Base-by-base conservation (phyloP, 2,797 vertebrate genomes). In the Anas bernieri region DNA sequence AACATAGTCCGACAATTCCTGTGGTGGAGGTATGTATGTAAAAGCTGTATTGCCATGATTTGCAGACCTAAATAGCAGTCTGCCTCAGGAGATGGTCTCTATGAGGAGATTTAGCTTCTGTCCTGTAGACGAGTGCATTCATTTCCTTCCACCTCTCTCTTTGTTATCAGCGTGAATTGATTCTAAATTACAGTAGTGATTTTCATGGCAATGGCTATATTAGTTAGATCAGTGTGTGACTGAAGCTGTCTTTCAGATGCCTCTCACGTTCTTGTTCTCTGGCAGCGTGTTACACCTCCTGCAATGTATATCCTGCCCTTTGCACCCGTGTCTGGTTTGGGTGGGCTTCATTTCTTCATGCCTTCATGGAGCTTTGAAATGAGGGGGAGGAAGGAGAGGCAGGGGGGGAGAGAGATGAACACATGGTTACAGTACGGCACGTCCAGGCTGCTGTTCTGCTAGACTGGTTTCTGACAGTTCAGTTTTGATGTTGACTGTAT, bases 361-460 rank as follows among this genome's bases (percentile, higher is more conserved):
- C 78, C 22, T 79, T 5, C 2, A 0, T 35, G 30, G 20, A 80
- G 7, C 41, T 93, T 73, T 76, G 35, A 35, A 64, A 70, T 35
- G 23, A 1, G 1, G 2, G 4, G 2, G 0, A 4, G 1, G 3
- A 13, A 5, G 7, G 9, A 6, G 16, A 56, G 17, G 20, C 4
- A 12, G 20, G 22, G 26, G 4, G 33, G 6, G 18, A 37, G 52
- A 54, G 26, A 35, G 13, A 1, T 5, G 31, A 26, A 26, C 14
- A 5, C 11, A 1, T 37, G 68, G 25, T 30, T 46, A 8, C 13
- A 17, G 25, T 41, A 14, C 26, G 45, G 31, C 2, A 4, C 25
- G 10, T 37, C 26, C 33, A 12, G 64, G 35, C 26, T 68, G 28
- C 69, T 85, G 33, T 58, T 76, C 37, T 67, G 17, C 33, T 69